A percentile compares a stretch with the other conserved stretches of the same genome.
phyloP scores from a whole-genome alignment of 2,113 vertebrate genomes.

The Ornithorhynchus anatinus region DNA sequence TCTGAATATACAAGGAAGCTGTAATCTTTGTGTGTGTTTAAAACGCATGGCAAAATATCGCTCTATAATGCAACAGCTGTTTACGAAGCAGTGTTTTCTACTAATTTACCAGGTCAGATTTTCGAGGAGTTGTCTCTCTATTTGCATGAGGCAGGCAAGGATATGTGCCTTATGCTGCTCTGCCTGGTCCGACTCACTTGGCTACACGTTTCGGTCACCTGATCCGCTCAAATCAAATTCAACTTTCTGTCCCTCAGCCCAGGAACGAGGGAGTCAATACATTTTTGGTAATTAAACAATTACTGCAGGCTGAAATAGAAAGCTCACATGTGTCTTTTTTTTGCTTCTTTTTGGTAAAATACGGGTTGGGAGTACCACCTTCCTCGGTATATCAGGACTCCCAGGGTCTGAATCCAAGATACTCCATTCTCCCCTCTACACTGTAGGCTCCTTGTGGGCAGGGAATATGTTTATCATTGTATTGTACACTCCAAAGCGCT shows the following conservation, averaged over 20 bases:
- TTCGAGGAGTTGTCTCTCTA: conserved; percentile 57
- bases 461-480: too few relatives aligned
- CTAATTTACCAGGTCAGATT: conserved; percentile 69
- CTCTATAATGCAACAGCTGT: conserved; percentile 77
- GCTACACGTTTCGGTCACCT: not conserved
- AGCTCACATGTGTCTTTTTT: not conserved
- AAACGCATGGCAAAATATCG: conserved; percentile 68
- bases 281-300: not conserved
- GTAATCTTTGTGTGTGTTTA: conserved; percentile 48
- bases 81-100: conserved; percentile 67
- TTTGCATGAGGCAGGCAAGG: conserved; percentile 61
- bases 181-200: not conserved
- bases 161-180: conserved; percentile 10
- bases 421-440: too few relatives aligned
- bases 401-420: conserved; percentile 1
- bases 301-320: not conserved
- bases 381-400: not conserved
- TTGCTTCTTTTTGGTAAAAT: not conserved
- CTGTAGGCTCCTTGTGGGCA: too few relatives aligned
- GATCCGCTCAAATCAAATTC: not conserved
- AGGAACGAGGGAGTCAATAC: not conserved
- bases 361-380: not conserved
- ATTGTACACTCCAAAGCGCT: too few relatives aligned
- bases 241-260: not conserved
- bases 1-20: conserved; percentile 60